Evolutionary conservation across 2,888 invertebrate genomes (phyloP), one percentile per base, ranked within the genome.

Genomic region (Ectemnius continuus): DNA sequence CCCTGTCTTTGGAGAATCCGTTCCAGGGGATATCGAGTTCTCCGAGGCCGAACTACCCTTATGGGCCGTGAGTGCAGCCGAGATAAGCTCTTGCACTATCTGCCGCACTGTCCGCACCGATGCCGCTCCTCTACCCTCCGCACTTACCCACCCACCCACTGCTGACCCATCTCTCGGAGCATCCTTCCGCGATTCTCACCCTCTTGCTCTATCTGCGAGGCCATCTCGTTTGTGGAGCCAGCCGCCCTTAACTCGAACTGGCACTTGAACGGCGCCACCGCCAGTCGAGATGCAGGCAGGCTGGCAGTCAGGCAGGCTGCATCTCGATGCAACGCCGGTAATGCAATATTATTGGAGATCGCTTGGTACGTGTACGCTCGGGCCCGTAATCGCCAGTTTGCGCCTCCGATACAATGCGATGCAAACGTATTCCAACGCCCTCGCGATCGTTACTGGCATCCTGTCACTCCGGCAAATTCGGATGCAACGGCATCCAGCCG

Each of bases 311-410:
- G 47, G 36, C 5, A 18, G 14, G 6, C 26, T 23, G 14, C 59
- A 59, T 36, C 36, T 36, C 36, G 36, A 36, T 36, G 36, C 67
- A 16, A 58, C 48, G n/a, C 65, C 28, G 59, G 66, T 73, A 76
- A 76, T 70, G 75, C 75, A 76, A 76, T 76, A 76, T 73, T 73
- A 76, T 76, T 73, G 75, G 75, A 73, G 73, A 76, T 73, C 62
- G 68, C 61, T 46, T 58, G 46, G 48, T 26, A 28, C 69, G 20
- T 28, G 47, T 64, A 23, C 16, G 18, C 16, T 45, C 3, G 52
- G 28, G 56, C 56, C 46, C 61, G 67, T 47, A 61, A 61, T 13
- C 46, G 56, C 56, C 45, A 68, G 70, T 67, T 70, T 61, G 68
- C 68, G 60, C 45, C 70, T 61, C 68, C 57, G 61, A 68, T 70